Conservation (phyloP, 2,797 vertebrate species). For the Numenius phaeopus region DNA sequence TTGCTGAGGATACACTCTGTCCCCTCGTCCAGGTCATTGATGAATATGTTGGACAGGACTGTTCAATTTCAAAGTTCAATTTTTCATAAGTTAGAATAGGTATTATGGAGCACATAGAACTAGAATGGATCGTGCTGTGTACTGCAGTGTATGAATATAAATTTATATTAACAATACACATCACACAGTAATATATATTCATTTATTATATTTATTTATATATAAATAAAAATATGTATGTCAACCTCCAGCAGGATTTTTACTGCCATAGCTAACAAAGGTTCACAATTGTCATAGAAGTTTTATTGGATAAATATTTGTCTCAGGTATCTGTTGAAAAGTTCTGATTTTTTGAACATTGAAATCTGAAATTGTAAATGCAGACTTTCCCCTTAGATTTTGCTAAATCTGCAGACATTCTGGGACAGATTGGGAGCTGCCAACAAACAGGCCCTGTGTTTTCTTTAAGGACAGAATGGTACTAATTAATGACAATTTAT, state of each 20-base stretch:
- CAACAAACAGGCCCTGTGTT: neutral
- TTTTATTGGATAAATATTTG: neutral
- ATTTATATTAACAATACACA: neutral
- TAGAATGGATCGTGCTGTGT: neutral
- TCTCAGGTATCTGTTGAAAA: neutral
- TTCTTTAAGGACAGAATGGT: neutral
- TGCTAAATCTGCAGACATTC: neutral
- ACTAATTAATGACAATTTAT: neutral
- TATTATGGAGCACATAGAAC: neutral
- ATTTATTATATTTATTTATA: neutral
- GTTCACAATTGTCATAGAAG: neutral
- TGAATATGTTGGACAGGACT: no score
- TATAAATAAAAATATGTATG: neutral
- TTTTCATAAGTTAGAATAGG: neutral
- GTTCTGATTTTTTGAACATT: neutral
- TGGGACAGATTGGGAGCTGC: neutral
- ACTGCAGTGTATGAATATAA: no score
- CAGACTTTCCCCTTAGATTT: neutral
- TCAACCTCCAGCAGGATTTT: neutral
- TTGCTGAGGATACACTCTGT: no score
- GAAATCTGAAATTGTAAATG: neutral
- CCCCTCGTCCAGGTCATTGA: no score
- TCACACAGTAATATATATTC: no score
- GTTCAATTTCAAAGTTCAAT: no score
- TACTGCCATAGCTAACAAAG: neutral